Conservation (phyloP, 2,888 invertebrate species). For the Punctoribates punctum region DNA sequence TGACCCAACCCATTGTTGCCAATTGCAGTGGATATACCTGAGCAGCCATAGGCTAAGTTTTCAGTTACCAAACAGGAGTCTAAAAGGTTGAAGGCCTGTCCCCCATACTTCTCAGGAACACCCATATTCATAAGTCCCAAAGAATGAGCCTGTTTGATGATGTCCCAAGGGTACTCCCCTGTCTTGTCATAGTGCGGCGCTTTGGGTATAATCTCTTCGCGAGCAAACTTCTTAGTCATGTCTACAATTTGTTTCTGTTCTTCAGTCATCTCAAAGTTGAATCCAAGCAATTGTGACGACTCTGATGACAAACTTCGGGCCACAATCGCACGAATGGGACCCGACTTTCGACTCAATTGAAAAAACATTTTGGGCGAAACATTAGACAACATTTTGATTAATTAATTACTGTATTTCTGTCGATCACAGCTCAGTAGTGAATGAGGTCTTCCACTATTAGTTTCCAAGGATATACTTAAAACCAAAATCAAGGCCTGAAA, state of each 20-base stretch:
- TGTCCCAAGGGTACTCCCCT: conserved; percentile 90
- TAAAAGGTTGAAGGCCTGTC: conserved; percentile 68
- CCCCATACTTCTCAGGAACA: conserved; percentile 64
- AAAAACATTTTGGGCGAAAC: background rate
- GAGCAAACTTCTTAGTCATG: conserved; percentile 79
- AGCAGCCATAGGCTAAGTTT: conserved; percentile 86
- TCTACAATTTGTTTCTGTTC: conserved; percentile 75
- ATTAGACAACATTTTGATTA: background rate
- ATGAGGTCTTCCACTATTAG: no score
- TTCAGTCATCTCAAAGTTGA: conserved; percentile 54
- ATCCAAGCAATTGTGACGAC: background rate
- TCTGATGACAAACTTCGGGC: background rate
- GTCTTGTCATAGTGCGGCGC: conserved; percentile 83
- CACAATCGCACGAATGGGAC: background rate
- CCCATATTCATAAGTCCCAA: conserved; percentile 83
- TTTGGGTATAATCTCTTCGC: conserved; percentile 84
- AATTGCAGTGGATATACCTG: conserved; percentile 84
- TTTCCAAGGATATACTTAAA: no score
- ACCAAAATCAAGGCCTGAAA: no score
- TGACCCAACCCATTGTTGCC: conserved; percentile 83
- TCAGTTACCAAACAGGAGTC: conserved; percentile 80
- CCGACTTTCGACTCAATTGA: background rate
- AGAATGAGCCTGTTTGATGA: conserved; percentile 86
- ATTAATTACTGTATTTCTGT: no score
- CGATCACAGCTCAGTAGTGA: no score